These are phyloP conservation scores for Rhadina sibilatrix DNA, from an alignment of 2,113 vertebrate species.

Conservation along the genomic window DNA sequence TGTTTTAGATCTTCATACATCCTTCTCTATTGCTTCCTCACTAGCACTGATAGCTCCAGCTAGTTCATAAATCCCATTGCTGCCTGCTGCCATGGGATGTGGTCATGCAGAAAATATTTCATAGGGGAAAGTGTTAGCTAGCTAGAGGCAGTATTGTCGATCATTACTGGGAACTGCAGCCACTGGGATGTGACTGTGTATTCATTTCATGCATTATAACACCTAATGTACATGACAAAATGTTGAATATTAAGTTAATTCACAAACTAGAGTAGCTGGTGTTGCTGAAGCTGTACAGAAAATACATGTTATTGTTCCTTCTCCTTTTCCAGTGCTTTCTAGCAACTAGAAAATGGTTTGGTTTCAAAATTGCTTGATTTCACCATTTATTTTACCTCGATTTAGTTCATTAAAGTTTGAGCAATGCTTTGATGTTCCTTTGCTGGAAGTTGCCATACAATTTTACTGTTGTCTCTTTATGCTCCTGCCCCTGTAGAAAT, in stretches of 20 bases:
- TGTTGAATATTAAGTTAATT: slow-evolving; percentile 66
- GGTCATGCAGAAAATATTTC: slow-evolving; percentile 69
- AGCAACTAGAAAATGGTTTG: neutral
- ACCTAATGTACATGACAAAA: slow-evolving; percentile 70
- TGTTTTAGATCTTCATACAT: neutral
- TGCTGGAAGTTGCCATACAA: neutral
- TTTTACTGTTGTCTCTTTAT: neutral
- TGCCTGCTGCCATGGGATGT: slow-evolving; percentile 62
- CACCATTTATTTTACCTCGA: neutral
- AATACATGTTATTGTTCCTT: neutral
- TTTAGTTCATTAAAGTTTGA: neutral
- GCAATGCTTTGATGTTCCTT: neutral
- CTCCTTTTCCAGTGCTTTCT: neutral
- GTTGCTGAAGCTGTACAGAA: neutral
- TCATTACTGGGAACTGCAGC: slow-evolving; percentile 54
- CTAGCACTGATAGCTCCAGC: slow-evolving; percentile 6
- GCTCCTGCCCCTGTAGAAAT: neutral
- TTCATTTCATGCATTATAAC: slow-evolving; percentile 76
- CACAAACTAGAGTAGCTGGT: slow-evolving; percentile 43
- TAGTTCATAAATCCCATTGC: slow-evolving; percentile 67
- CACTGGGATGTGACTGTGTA: slow-evolving; percentile 66
- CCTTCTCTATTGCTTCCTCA: slow-evolving; percentile 5
- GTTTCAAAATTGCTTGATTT: neutral
- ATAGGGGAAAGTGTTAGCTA: slow-evolving; percentile 48
- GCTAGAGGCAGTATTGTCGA: slow-evolving; percentile 61